Base-by-base conservation (phyloP, 1,140 invertebrate species). In the Arctopsyche grandis region DNA sequence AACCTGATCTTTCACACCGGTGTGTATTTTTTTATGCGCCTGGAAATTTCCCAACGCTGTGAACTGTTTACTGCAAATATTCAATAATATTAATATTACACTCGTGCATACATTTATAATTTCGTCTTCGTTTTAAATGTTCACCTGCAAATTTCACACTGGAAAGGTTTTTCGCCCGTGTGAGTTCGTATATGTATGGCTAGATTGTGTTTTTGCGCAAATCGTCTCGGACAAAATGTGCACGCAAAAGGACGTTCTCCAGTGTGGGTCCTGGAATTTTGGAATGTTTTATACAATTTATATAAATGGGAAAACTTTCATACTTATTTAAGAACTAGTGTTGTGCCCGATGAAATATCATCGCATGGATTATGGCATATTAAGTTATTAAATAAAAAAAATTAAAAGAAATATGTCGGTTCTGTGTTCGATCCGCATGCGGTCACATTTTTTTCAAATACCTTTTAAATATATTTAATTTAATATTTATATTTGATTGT, bases 131-230 rank as follows among this genome's bases (percentile, higher is more conserved):
- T n/a, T 14, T 38, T 7, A 38, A 38, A 38, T 38, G 75, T 24
- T 69, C 75, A 88, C 91, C 92, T 87, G 83, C 93, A 96, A 19
- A 94, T 90, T 84, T 96, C 94, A 86, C 95, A 97, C 75, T 94
- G 92, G 84, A 95, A 94, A 0, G 94, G 94, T 83, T 93, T 91
- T 80, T 94, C 93, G 4, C 94, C 93, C 9, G 93, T 94, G 82
- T 97, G 95, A 14, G 92, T 93, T 63, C 94, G 86, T 83, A 95
- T 90, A 83, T 97, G 95, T 83, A 96, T 96, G 1, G 94, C 92
- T n/a, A 96, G 88, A 85, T 95, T 96, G 85, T 96, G 95, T 82
- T 95, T 92, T 84, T 96, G 94, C 58, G 94, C 93, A 85, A 97
- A 97, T 7, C 92, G 89, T 80, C 94, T 89, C 44, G 92, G 89